Conservation (phyloP, 2,797 vertebrate genomes). For the Spondyliosoma cantharus region DNA sequence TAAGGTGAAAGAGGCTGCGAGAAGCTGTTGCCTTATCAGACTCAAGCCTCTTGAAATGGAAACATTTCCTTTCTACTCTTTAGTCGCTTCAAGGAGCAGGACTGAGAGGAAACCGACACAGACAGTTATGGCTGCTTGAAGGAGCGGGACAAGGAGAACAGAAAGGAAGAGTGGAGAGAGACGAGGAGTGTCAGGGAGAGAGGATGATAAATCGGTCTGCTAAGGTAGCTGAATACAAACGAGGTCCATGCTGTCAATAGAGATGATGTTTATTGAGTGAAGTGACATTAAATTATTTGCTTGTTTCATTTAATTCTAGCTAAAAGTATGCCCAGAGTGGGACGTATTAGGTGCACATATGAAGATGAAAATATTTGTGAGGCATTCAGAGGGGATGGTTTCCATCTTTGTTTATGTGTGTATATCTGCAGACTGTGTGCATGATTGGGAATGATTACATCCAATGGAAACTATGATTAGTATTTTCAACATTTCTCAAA, state of each 20-base stretch:
- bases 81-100: conserved; percentile 40
- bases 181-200: conserved; percentile 30
- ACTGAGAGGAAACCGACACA: conserved; percentile 32
- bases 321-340: conserved; percentile 2
- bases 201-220: conserved; percentile 33
- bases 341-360: not conserved
- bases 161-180: conserved; percentile 48
- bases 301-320: conserved; percentile 18
- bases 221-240: conserved; percentile 51
- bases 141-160: conserved; percentile 68
- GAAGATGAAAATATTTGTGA: conserved; percentile 27
- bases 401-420: conserved; percentile 35
- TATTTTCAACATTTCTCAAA: not conserved
- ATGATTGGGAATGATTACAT: conserved; percentile 21
- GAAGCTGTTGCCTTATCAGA: conserved; percentile 42
- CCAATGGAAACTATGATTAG: not conserved
- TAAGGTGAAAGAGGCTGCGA: conserved; percentile 19
- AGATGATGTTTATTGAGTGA: conserved; percentile 25
- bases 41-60: conserved; percentile 48
- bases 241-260: conserved; percentile 34
- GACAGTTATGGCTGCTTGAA: conserved; percentile 77
- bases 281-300: conserved; percentile 3
- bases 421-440: conserved; percentile 25
- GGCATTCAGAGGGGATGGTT: conserved; percentile 11
- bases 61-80: conserved; percentile 41